phyloP scores from a whole-genome alignment of 2,797 vertebrate species.

The Channa striata region DNA sequence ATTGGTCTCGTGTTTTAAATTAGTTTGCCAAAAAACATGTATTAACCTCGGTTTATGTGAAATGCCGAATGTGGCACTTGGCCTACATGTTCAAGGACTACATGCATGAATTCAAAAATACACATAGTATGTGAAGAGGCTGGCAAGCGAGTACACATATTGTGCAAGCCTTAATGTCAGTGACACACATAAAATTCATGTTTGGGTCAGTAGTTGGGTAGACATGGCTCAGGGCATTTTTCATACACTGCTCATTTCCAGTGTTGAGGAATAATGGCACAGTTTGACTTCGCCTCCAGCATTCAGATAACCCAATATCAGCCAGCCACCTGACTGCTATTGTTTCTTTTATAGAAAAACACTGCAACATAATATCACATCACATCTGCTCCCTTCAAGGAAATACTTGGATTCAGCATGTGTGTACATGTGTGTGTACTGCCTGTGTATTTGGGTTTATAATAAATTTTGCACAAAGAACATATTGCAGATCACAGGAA shows the following conservation, averaged over 20 bases:
- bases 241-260: conserved; percentile 65
- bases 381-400: conserved; percentile 51
- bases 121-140: conserved; percentile 19
- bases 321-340: conserved; percentile 65
- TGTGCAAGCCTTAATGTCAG: conserved; percentile 23
- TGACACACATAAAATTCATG: conserved; percentile 48
- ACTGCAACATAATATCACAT: conserved; percentile 58
- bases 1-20: conserved; percentile 56
- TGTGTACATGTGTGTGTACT: conserved; percentile 12
- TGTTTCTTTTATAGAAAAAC: conserved; percentile 74
- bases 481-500: conserved; percentile 48
- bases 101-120: conserved; percentile 26
- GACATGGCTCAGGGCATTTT: conserved; percentile 54
- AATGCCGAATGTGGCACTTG: conserved; percentile 51
- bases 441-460: conserved; percentile 8
- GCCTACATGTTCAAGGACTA: conserved; percentile 53
- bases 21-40: conserved; percentile 42
- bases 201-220: conserved; percentile 66
- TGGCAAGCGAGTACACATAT: background rate
- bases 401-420: conserved; percentile 28
- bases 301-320: conserved; percentile 71
- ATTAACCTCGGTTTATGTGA: conserved; percentile 48
- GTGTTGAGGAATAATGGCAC: conserved; percentile 52
- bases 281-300: conserved; percentile 69
- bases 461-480: conserved; percentile 31